These are phyloP conservation scores for Sipha maydis DNA, from an alignment of 2,888 invertebrate genomes.

Conservation along the genomic window DNA sequence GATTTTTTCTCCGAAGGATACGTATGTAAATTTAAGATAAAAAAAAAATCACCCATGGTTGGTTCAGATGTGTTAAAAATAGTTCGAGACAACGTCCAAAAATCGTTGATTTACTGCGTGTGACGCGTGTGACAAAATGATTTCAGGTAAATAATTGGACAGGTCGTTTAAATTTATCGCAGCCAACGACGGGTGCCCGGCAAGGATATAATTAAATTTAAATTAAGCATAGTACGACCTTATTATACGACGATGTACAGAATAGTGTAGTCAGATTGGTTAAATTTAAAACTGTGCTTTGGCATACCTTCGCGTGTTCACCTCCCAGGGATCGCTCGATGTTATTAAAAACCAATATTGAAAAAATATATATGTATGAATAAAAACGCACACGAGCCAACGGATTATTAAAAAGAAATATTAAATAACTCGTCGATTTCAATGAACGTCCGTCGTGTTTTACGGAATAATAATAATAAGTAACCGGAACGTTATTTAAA, in stretches of 20 bases:
- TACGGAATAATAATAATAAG: background rate
- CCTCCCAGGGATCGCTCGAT: background rate
- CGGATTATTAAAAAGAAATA: background rate
- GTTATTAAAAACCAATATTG: background rate
- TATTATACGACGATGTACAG: background rate
- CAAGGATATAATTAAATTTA: no score
- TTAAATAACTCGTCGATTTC: no score
- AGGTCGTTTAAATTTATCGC: background rate
- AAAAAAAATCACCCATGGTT: no score
- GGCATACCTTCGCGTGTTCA: background rate
- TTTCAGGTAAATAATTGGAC: constrained; percentile 1
- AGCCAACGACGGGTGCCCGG: background rate
- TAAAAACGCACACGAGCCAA: background rate
- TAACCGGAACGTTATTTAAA: no score
- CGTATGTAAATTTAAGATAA: no score
- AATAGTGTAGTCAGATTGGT: background rate
- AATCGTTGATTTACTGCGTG: background rate
- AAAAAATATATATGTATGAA: background rate
- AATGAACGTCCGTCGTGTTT: background rate
- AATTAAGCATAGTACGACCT: background rate
- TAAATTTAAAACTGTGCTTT: background rate
- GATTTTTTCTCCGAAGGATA: no score
- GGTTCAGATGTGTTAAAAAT: background rate
- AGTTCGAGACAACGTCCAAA: constrained; percentile 25
- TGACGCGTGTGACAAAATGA: background rate